Evolutionary conservation across 1,140 invertebrate genomes (phyloP).

Genomic region (Wiebesia pumilae): DNA sequence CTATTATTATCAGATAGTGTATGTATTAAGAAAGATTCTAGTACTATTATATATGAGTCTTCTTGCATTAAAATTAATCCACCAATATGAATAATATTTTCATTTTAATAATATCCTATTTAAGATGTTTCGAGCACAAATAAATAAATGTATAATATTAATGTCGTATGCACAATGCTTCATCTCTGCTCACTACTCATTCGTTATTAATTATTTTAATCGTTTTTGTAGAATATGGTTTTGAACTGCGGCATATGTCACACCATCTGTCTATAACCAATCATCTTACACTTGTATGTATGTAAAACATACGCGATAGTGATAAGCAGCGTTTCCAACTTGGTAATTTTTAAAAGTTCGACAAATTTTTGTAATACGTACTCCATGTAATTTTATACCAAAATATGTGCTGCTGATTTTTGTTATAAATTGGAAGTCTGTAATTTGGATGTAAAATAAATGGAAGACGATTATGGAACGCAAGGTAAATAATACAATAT

Average conservation of each 20-base stretch:
- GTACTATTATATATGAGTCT: too few species aligned
- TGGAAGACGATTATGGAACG: constrained; percentile 15
- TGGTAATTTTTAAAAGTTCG: not conserved
- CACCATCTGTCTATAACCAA: not conserved
- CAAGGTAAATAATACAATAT: not conserved
- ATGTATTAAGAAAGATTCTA: too few species aligned
- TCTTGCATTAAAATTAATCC: too few species aligned
- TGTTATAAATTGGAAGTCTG: not conserved
- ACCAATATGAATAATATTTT: too few species aligned
- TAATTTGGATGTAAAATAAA: constrained; percentile 4
- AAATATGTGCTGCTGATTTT: not conserved
- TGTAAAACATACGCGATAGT: not conserved
- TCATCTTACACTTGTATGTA: not conserved
- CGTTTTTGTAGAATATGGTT: not conserved
- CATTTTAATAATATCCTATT: too few species aligned
- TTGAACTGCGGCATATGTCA: not conserved
- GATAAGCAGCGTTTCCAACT: not conserved
- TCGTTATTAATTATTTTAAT: not conserved
- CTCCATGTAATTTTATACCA: not conserved
- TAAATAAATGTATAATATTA: too few species aligned
- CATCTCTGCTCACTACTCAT: not conserved
- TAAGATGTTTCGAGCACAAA: too few species aligned
- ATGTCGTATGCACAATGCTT: too few species aligned
- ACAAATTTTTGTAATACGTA: not conserved
- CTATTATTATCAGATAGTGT: not conserved